Evolutionary conservation across 2,888 invertebrate species (phyloP).

Genomic region (Chromoteleia sp.): DNA sequence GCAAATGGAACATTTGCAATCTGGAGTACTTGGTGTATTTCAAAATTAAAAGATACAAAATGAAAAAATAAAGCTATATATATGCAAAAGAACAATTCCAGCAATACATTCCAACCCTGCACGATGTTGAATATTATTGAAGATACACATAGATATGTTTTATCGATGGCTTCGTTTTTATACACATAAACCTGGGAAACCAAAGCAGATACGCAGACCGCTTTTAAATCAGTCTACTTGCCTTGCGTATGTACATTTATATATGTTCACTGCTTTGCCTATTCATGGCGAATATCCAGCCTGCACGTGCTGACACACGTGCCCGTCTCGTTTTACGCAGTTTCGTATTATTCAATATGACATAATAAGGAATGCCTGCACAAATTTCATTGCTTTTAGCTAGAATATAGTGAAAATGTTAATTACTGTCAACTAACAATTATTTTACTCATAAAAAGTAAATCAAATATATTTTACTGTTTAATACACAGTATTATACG

Average conservation of each 20-base stretch:
- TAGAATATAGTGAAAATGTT: not conserved
- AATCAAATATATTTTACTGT: no score
- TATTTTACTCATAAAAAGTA: no score
- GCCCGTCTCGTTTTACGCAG: conserved; percentile 36
- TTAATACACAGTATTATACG: no score
- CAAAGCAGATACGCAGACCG: conserved; percentile 34
- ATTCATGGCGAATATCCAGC: conserved; percentile 48
- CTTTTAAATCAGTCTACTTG: conserved; percentile 50
- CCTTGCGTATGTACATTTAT: conserved; percentile 36
- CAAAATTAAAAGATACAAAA: not conserved
- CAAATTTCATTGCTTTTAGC: conserved; percentile 14
- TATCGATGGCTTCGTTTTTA: conserved; percentile 29
- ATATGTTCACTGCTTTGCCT: conserved; percentile 33
- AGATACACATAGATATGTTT: conserved; percentile 5
- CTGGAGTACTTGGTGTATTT: no score
- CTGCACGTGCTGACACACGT: conserved; percentile 37
- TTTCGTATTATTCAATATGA: conserved; percentile 29
- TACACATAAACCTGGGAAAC: conserved; percentile 29
- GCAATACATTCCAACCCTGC: conserved; percentile 10
- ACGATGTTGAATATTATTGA: conserved; percentile 29
- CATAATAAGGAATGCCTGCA: conserved; percentile 24
- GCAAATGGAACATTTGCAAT: no score
- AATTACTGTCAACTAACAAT: not conserved
- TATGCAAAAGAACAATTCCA: not conserved
- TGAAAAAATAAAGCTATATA: not conserved